phyloP scores from a whole-genome alignment of 2,113 vertebrate genomes.

The Nematolebias whitei region DNA sequence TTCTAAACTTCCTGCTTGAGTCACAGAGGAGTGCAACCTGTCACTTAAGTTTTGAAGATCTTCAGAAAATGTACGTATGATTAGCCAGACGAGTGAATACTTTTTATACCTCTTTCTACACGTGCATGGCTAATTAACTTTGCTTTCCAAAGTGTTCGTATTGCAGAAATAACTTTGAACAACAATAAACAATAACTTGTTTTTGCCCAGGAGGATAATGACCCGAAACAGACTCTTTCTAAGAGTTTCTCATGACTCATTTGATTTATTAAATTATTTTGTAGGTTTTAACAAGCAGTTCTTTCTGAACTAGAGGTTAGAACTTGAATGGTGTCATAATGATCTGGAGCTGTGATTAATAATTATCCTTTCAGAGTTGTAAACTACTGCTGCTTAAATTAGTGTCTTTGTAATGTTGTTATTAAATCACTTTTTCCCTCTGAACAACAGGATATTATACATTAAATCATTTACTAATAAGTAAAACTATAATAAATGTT shows the following conservation, averaged over 20 bases:
- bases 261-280: conserved; percentile 39
- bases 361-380: conserved; percentile 17
- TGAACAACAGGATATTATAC: conserved; percentile 3
- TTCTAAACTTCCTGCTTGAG: too few relatives aligned
- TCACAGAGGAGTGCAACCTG: background rate
- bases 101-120: too few relatives aligned
- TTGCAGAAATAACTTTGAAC: conserved; percentile 1
- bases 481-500: too few relatives aligned
- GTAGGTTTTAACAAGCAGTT: conserved; percentile 38
- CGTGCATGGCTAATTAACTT: too few relatives aligned
- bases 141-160: background rate
- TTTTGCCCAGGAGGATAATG: conserved; percentile 18
- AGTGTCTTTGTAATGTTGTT: conserved; percentile 5
- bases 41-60: background rate
- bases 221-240: background rate
- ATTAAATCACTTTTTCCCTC: conserved; percentile 19
- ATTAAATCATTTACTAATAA: too few relatives aligned
- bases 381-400: conserved; percentile 11
- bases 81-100: too few relatives aligned
- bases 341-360: conserved; percentile 32
- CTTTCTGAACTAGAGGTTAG: conserved; percentile 32
- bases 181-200: conserved; percentile 6
- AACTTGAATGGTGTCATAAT: conserved; percentile 36
- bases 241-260: conserved; percentile 11
- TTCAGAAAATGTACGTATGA: too few relatives aligned